Base-by-base conservation (phyloP, 92 coral and sea anemone genomes). In the Paragorgia papillata region DNA sequence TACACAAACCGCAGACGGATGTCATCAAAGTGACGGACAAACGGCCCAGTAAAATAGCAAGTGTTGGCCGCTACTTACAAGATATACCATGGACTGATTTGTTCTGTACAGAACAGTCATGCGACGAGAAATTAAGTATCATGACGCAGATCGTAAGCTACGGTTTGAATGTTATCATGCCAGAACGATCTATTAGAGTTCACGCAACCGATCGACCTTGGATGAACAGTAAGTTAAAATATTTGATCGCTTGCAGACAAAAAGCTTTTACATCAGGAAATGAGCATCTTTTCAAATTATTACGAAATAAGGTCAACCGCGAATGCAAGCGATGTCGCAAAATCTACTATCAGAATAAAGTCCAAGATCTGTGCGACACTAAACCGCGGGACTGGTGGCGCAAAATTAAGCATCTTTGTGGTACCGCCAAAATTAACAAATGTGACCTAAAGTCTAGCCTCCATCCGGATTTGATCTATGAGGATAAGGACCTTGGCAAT, bases 301-400 rank as follows among this genome's bases (percentile, higher is more conserved):
- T 86, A 9, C 79, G 79, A 28, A 85, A 79, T 46, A 85, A 85
- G 59, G 88, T 85, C n/a, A 80, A 85, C 34, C 82, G 89, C 12
- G 82, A 80, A 35, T 39, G 83, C 1, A 85, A 85, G 21, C 68
- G 56, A 9, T 85, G 83, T 39, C 86, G 86, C 46, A 75, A 33
- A 55, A 73, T 37, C 39, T 86, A 86, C 39, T 81, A 76, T n/a
- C 74, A 75, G 41, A 76, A 57, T 27, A 86, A 86, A 69, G 76
- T 81, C 14, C 43, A 29, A 0, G 51, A 63, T 43, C 53, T 86
- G 31, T 58, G 55, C 0, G 83, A 75, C 24, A 37, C 83, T 12
- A 78, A 60, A 32, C 81, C 87, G 26, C 76, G 58, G 12, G 73
- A 86, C 62, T 86, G 87, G 80, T 84, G 85, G 84, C 67, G 50